Evolutionary conservation across 2,113 vertebrate genomes (phyloP), one percentile per base, ranked within the genome.

Genomic region (Bostrychus sinensis): DNA sequence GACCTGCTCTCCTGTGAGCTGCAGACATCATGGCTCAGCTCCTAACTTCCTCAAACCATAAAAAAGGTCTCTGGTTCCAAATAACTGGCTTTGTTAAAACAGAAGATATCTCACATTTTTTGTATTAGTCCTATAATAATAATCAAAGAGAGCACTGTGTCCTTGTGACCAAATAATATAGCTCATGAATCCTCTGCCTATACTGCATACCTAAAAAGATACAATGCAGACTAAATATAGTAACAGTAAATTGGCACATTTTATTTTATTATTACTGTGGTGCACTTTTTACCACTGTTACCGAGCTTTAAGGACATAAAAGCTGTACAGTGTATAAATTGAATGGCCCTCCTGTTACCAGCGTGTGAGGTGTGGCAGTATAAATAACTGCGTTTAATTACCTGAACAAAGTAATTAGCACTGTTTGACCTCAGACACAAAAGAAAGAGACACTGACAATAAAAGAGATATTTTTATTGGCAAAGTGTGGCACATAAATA

Each of bases 391-490:
- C n/a, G n/a, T n/a, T 5, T 43, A n/a, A 43, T 20, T 20, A 46
- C 19, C 43, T 46, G 43, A 46, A 46, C 20, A 46, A 34, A 34
- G 42, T 46, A 11, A 46, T 46, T 46, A 46, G 10, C 43, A 5
- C 9, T 23, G 43, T 9, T 22, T 46, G 43, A 46, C 43, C 43
- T 46, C 43, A 20, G n/a, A n/a, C 43, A 46, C 43, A 46, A 20
- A 7, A 34, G 43, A 46, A 22, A 22, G 8, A 46, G 43, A 46
- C 20, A 12, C 20, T 46, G 23, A 46, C 43, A 46, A 5, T 46
- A 46, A 46, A 46, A 46, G 11, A 34, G 7, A 4, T 19, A 11
- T 4, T 46, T 46, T 46, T 46, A 46, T 22, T 19, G 9, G 20
- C 19, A 10, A 12, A 4, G 19, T 45, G 42, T 4, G 19, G 22